These are phyloP conservation scores for Cotesia vestalis DNA, from an alignment of 1,140 invertebrate species.

Conservation along the genomic window DNA sequence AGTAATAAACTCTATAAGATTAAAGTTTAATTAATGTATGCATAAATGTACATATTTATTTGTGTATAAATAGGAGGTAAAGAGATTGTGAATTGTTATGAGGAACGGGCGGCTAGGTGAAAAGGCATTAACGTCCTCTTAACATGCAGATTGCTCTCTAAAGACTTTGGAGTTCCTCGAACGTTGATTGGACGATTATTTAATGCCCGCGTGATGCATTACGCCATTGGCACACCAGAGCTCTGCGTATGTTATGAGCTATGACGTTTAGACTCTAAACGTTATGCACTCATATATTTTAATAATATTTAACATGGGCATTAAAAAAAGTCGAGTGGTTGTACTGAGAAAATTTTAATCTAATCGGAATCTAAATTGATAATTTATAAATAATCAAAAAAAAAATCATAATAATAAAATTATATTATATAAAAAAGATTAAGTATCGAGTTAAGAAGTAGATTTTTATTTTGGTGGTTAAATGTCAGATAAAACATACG, in stretches of 20 bases:
- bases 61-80: conserved; percentile 37
- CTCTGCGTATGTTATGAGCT: background rate
- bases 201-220: conserved; percentile 53
- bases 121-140: conserved; percentile 64
- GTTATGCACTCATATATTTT: background rate
- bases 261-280: conserved; percentile 7
- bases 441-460: background rate
- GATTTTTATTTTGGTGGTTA: background rate
- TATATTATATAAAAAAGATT: no score
- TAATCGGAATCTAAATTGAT: no score
- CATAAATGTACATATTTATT: conserved; percentile 14
- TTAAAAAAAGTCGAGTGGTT: no score
- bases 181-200: conserved; percentile 64
- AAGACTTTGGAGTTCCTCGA: conserved; percentile 58
- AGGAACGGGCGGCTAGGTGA: conserved; percentile 54
- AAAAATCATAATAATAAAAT: background rate
- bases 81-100: conserved; percentile 43
- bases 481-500: conserved; percentile 5
- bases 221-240: conserved; percentile 32
- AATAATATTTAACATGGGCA: no score
- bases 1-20: no score
- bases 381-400: no score
- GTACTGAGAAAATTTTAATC: no score
- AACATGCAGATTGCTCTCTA: conserved; percentile 64
- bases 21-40: conserved; percentile 3